phyloP scores from a whole-genome alignment of 1,140 invertebrate genomes.

The Protaetia brevitarsis region DNA sequence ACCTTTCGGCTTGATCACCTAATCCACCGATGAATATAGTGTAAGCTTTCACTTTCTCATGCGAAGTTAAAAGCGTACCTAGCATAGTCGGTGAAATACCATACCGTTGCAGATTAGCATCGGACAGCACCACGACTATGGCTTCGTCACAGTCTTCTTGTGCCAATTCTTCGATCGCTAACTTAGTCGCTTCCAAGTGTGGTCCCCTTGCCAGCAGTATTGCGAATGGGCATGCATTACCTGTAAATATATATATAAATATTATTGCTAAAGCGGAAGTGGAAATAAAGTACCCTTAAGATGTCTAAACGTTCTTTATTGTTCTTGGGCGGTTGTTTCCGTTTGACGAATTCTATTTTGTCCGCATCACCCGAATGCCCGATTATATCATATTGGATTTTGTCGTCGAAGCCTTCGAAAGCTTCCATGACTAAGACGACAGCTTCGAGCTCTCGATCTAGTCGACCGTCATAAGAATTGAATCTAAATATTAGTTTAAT shows the following conservation, averaged over 20 bases:
- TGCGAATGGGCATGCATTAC: slow-evolving; percentile 93
- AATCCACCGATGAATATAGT: slow-evolving; percentile 94
- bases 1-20: slow-evolving; percentile 86
- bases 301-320: slow-evolving; percentile 84
- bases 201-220: slow-evolving; percentile 87
- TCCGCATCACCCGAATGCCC: slow-evolving; percentile 92
- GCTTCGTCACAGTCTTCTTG: slow-evolving; percentile 80
- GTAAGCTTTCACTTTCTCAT: slow-evolving; percentile 79
- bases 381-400: slow-evolving; percentile 89
- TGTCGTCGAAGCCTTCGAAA: slow-evolving; percentile 83
- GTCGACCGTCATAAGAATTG: slow-evolving; percentile 87
- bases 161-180: slow-evolving; percentile 70
- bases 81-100: slow-evolving; percentile 81
- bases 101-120: slow-evolving; percentile 93
- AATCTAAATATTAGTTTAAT: slow-evolving; percentile 60
- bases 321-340: slow-evolving; percentile 73
- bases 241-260: slow-evolving; percentile 53
- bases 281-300: slow-evolving; percentile 59
- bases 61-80: slow-evolving; percentile 68
- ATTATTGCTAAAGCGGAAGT: slow-evolving; percentile 13
- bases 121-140: slow-evolving; percentile 86
- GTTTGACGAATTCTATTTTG: slow-evolving; percentile 69
- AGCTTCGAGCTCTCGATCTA: slow-evolving; percentile 90
- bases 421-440: slow-evolving; percentile 93
- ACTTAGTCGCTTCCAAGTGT: slow-evolving; percentile 82